A percentile compares a stretch with the other conserved stretches of the same genome.
Evolutionary conservation across 2,888 invertebrate genomes (phyloP).

Genomic region (Acleris sparsana): DNA sequence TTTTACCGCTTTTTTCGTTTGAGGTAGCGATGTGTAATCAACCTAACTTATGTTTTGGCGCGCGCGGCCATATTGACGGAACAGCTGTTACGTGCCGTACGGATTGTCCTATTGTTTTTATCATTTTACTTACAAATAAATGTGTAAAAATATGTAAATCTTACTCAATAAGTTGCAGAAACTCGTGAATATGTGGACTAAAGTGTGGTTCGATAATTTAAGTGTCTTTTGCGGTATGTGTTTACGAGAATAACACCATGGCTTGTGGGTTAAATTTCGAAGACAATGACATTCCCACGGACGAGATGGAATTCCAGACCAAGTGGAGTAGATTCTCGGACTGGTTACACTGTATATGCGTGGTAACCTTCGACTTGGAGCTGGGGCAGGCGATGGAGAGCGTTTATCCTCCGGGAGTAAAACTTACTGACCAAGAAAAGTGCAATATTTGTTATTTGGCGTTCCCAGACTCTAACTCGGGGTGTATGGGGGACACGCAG

Average conservation of each 20-base stretch:
- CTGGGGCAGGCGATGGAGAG: slow-evolving; percentile 99
- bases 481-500: slow-evolving; percentile 99
- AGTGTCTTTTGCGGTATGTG: slow-evolving; percentile 50
- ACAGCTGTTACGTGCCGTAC: slow-evolving; percentile 74
- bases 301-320: slow-evolving; percentile 67
- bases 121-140: slow-evolving; percentile 56
- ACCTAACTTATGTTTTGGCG: slow-evolving; percentile 72
- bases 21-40: no score
- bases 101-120: slow-evolving; percentile 64
- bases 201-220: slow-evolving; percentile 45
- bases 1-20: no score
- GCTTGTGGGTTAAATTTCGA: slow-evolving; percentile 70
- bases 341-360: slow-evolving; percentile 99
- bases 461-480: slow-evolving; percentile 99
- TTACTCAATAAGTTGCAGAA: slow-evolving; percentile 47
- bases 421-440: slow-evolving; percentile 92
- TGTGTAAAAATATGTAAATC: slow-evolving; percentile 43
- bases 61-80: slow-evolving; percentile 77
- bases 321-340: slow-evolving; percentile 91
- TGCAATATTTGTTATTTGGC: slow-evolving; percentile 98
- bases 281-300: slow-evolving; percentile 62
- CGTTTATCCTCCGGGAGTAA: slow-evolving; percentile 91
- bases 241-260: slow-evolving; percentile 59
- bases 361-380: slow-evolving; percentile 99
- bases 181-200: slow-evolving; percentile 51